Conservation (phyloP, 1,140 invertebrate species). For the Campoletis sonorensis region DNA sequence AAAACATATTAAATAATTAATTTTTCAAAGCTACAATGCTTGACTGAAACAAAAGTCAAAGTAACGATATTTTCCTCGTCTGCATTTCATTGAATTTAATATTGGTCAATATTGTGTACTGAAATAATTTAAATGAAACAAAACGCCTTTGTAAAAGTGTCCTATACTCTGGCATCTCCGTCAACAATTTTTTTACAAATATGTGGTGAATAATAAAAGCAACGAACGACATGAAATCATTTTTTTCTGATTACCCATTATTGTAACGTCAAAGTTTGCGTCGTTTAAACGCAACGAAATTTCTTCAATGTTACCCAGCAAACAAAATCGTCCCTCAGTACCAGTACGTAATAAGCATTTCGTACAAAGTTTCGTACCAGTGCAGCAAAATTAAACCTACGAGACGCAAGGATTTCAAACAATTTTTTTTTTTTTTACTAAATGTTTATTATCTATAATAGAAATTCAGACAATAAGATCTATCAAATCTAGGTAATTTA, state of each 20-base stretch:
- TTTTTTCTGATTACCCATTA: not conserved
- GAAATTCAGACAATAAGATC: constrained; percentile 37
- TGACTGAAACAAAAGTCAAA: constrained; percentile 39
- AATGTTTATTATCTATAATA: constrained; percentile 43
- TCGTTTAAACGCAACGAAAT: no score
- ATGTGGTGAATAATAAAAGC: constrained; percentile 64
- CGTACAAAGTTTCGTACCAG: no score
- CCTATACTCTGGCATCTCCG: constrained; percentile 57
- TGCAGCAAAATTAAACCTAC: not conserved
- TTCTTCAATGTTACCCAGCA: not conserved
- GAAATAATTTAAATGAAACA: constrained; percentile 19
- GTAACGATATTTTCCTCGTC: constrained; percentile 19
- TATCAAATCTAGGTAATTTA: constrained; percentile 41
- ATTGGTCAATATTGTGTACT: constrained; percentile 27
- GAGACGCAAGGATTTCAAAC: not conserved
- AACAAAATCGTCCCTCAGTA: no score
- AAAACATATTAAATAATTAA: constrained; percentile 73
- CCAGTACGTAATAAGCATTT: no score
- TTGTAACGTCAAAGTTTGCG: no score
- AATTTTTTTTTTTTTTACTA: constrained; percentile 32
- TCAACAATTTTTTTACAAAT: constrained; percentile 63
- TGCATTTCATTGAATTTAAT: constrained; percentile 43
- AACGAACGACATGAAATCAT: not conserved
- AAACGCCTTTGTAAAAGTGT: constrained; percentile 25
- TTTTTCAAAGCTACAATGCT: constrained; percentile 53